Conservation (phyloP, 2,113 vertebrate genomes). For the Tinamus guttatus region DNA sequence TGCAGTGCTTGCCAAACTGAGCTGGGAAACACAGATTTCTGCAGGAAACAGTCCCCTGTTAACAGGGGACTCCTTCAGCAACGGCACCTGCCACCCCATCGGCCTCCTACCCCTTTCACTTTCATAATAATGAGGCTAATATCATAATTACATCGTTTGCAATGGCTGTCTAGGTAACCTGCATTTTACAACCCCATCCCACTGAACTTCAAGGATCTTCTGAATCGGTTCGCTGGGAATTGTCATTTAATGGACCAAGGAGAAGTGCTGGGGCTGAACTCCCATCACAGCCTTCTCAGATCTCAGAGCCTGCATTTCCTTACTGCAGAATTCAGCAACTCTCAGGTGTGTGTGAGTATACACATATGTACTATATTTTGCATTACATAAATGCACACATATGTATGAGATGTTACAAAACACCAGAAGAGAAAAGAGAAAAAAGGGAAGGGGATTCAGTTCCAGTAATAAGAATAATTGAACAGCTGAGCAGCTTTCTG, state of each 20-base stretch:
- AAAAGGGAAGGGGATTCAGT: background rate
- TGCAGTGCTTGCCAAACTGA: background rate
- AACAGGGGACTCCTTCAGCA: background rate
- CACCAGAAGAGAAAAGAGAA: background rate
- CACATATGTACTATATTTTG: background rate
- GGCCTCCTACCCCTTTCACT: background rate
- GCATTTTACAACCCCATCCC: background rate
- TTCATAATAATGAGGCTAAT: background rate
- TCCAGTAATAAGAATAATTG: background rate
- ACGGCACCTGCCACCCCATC: fast-evolving
- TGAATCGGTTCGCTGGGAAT: fast-evolving
- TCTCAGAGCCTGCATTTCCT: background rate
- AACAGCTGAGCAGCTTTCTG: background rate
- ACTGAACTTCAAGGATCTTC: background rate
- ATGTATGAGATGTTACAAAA: background rate
- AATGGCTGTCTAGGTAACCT: background rate
- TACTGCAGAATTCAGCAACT: background rate
- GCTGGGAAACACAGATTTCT: background rate
- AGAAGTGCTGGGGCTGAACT: background rate
- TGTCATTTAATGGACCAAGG: background rate
- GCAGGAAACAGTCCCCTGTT: background rate
- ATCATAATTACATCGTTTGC: background rate
- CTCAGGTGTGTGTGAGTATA: no score
- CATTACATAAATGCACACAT: no score
- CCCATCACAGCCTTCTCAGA: background rate